Evolutionary conservation across 2,113 vertebrate genomes (phyloP).

Genomic region (Scolopax mira): DNA sequence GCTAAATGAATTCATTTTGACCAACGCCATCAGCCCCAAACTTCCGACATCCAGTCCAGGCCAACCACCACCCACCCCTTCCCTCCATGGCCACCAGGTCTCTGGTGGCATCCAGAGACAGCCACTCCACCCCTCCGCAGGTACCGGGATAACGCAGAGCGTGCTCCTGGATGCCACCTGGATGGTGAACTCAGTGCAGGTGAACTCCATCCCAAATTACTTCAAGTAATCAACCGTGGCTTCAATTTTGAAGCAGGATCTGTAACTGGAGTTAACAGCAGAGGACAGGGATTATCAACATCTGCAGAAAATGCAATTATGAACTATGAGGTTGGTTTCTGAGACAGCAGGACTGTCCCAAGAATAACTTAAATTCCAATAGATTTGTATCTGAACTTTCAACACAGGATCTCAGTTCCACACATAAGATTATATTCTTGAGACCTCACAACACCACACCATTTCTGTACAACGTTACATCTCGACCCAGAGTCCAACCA

Average conservation of each 20-base stretch:
- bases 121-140: not conserved
- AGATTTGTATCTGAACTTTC: not conserved
- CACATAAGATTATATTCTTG: not conserved
- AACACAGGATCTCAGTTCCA: constrained; percentile 17
- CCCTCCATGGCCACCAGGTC: not conserved
- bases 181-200: constrained; percentile 1
- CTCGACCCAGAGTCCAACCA: not conserved
- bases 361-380: constrained; percentile 13
- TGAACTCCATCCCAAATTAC: constrained; percentile 34
- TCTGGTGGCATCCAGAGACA: not conserved
- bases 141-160: not conserved
- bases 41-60: not conserved
- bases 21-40: not conserved
- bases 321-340: not conserved
- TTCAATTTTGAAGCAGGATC: constrained; percentile 62
- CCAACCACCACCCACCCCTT: not conserved
- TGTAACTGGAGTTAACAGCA: constrained; percentile 11
- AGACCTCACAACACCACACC: constrained; percentile 42
- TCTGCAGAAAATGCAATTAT: not conserved
- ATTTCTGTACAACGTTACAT: constrained; percentile 21
- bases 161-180: too few relatives aligned
- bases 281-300: not conserved
- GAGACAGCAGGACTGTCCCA: not conserved
- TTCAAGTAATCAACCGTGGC: constrained; percentile 60
- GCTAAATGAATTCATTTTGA: not conserved